Conservation (phyloP, 2,113 vertebrate species). For the Leucopsar rothschildi region DNA sequence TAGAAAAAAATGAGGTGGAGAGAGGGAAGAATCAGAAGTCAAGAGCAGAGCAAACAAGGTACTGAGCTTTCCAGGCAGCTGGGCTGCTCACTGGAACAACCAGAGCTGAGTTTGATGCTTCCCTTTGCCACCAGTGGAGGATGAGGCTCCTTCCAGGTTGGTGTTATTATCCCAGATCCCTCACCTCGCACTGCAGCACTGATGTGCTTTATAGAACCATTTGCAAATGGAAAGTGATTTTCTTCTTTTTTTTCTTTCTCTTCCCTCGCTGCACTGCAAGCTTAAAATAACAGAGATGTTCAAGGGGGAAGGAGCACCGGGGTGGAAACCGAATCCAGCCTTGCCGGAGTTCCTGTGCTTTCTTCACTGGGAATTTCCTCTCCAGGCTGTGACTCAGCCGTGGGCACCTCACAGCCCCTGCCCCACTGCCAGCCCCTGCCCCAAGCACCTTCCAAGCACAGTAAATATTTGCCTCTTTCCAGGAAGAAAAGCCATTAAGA, state of each 20-base stretch:
- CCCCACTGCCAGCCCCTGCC: background rate
- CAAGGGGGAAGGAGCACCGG: background rate
- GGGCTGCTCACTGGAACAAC: slow-evolving; percentile 8
- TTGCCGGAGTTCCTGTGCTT: accelerated
- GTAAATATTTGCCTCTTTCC: slow-evolving; percentile 38
- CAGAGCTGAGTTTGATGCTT: background rate
- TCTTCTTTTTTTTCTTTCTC: too few species aligned
- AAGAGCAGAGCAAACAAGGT: slow-evolving; percentile 67
- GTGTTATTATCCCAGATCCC: slow-evolving; percentile 28
- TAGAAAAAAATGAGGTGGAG: background rate
- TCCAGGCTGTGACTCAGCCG: background rate
- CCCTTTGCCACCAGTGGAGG: background rate
- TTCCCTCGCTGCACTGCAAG: background rate
- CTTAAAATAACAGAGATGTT: background rate
- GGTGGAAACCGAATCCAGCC: background rate
- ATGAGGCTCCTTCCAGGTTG: background rate
- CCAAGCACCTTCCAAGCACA: background rate
- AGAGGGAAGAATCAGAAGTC: slow-evolving; percentile 61
- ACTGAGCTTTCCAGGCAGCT: slow-evolving; percentile 53
- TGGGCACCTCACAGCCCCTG: background rate
- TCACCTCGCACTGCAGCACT: background rate
- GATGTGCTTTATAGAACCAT: background rate
- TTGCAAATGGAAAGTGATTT: background rate
- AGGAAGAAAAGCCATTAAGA: slow-evolving; percentile 60
- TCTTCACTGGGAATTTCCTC: background rate